Percentiles rank a stretch among this genome's conserved stretches.
Conservation (phyloP, 2,888 invertebrate genomes). For the Aethes cnicana region DNA sequence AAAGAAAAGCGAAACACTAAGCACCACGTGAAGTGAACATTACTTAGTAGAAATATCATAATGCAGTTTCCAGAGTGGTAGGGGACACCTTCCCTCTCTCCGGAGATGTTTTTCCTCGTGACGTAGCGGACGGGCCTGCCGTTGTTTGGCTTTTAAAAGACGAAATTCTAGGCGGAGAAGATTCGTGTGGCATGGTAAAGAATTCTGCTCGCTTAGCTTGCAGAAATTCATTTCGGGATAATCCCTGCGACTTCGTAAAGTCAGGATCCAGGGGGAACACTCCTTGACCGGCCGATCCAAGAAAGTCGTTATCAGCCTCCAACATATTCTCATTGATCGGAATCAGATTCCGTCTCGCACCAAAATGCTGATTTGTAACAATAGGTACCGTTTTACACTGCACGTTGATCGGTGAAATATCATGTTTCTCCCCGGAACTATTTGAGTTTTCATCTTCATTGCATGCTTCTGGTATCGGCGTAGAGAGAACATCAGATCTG, state of each 20-base stretch:
- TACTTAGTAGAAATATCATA: slow-evolving; percentile 65
- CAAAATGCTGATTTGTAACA: slow-evolving; percentile 74
- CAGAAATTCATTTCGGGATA: slow-evolving; percentile 77
- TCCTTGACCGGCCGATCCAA: slow-evolving; percentile 61
- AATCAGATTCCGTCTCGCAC: slow-evolving; percentile 72
- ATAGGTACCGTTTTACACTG: slow-evolving; percentile 74
- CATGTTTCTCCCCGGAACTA: slow-evolving; percentile 82
- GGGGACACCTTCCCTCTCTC: slow-evolving; percentile 71
- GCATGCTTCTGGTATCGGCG: slow-evolving; percentile 91
- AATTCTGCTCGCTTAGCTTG: slow-evolving; percentile 85
- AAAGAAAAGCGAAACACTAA: slow-evolving; percentile 48
- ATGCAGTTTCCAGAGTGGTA: slow-evolving; percentile 84
- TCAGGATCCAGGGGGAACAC: slow-evolving; percentile 75
- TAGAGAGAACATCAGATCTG: slow-evolving; percentile 91
- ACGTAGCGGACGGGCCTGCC: slow-evolving; percentile 42
- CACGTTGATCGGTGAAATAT: slow-evolving; percentile 55
- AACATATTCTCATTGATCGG: slow-evolving; percentile 64
- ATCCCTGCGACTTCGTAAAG: slow-evolving; percentile 49
- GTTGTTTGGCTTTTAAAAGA: slow-evolving; percentile 64
- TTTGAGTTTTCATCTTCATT: slow-evolving; percentile 89
- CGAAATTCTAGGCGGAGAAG: slow-evolving; percentile 64
- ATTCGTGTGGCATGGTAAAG: slow-evolving; percentile 69
- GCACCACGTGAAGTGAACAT: slow-evolving; percentile 55
- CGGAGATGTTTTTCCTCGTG: slow-evolving; percentile 59
- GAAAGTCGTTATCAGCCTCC: slow-evolving; percentile 55